These are phyloP conservation scores for Drosophila picticornis DNA, from an alignment of 2,888 invertebrate genomes.

Conservation along the genomic window DNA sequence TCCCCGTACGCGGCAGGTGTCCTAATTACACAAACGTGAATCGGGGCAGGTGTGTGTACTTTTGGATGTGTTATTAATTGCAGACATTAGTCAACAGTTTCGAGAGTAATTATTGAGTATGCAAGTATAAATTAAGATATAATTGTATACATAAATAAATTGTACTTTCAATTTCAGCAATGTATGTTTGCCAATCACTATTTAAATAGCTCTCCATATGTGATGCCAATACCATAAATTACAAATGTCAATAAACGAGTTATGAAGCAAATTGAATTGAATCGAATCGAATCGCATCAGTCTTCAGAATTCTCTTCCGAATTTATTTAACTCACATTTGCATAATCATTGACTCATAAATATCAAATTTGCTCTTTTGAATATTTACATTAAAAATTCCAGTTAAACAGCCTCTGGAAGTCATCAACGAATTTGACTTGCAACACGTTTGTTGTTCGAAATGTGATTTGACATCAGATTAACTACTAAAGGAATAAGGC, in stretches of 20 bases:
- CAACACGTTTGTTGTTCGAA: not conserved
- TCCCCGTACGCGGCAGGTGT: constrained; percentile 34
- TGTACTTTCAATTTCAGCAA: not conserved
- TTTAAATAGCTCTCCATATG: constrained; percentile 23
- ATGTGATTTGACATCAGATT: too few relatives aligned
- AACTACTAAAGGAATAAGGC: too few relatives aligned
- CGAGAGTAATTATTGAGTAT: constrained; percentile 1
- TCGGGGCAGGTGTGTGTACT: constrained; percentile 5
- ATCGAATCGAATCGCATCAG: constrained; percentile 24
- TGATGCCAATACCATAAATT: constrained; percentile 15
- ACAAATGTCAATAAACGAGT: constrained; percentile 14
- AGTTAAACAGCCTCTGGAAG: constrained; percentile 4
- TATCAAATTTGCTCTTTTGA: constrained; percentile 15
- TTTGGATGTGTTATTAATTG: constrained; percentile 41
- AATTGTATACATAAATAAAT: constrained; percentile 7
- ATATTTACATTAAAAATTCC: constrained; percentile 32
- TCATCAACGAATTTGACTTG: not conserved
- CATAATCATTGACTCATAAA: constrained; percentile 40
- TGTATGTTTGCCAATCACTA: constrained; percentile 16
- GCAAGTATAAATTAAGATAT: not conserved
- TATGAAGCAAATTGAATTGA: not conserved
- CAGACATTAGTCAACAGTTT: constrained; percentile 47
- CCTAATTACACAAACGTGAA: constrained; percentile 40
- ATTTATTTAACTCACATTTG: constrained; percentile 33
- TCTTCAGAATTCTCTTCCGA: not conserved